A percentile compares a stretch with the other conserved stretches of the same genome.
These are phyloP conservation scores for Coremacera marginata DNA, from an alignment of 2,888 invertebrate species.

Conservation along the genomic window DNA sequence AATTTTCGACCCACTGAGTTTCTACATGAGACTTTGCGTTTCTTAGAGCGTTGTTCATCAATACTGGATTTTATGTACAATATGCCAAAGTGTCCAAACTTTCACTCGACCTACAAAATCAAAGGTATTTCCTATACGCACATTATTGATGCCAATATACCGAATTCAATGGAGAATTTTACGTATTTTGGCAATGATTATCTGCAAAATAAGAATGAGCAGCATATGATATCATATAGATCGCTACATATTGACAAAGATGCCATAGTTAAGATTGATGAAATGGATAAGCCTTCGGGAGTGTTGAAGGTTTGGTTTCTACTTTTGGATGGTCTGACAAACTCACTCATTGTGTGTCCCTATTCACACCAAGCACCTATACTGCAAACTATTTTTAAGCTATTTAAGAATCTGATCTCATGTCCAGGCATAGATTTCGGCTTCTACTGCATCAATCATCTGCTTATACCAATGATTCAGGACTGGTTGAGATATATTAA, in stretches of 20 bases:
- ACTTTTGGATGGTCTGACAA: constrained; percentile 86
- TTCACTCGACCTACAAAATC: constrained; percentile 88
- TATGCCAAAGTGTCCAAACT: constrained; percentile 94
- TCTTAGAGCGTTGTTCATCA: constrained; percentile 86
- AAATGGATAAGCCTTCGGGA: constrained; percentile 83
- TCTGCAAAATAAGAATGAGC: constrained; percentile 74
- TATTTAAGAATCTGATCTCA: constrained; percentile 81
- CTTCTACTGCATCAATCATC: constrained; percentile 91
- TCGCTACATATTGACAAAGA: constrained; percentile 70
- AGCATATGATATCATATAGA: constrained; percentile 72
- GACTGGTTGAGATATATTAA: constrained; percentile 87
- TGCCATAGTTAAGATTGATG: constrained; percentile 69
- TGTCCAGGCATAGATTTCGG: constrained; percentile 91
- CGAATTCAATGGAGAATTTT: constrained; percentile 77
- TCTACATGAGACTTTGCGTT: constrained; percentile 82
- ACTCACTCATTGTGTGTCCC: constrained; percentile 85
- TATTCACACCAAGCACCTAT: constrained; percentile 90
- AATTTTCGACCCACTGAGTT: constrained; percentile 70
- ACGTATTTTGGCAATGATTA: constrained; percentile 77
- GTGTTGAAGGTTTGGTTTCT: constrained; percentile 93
- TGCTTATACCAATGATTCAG: constrained; percentile 92
- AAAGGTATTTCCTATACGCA: constrained; percentile 83
- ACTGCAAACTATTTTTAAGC: constrained; percentile 87
- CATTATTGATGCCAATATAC: constrained; percentile 87
- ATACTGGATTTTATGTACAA: constrained; percentile 92